A percentile compares a stretch with the other conserved stretches of the same genome.
phyloP scores from a whole-genome alignment of 2,797 vertebrate genomes.

The Cynopterus sphinx region DNA sequence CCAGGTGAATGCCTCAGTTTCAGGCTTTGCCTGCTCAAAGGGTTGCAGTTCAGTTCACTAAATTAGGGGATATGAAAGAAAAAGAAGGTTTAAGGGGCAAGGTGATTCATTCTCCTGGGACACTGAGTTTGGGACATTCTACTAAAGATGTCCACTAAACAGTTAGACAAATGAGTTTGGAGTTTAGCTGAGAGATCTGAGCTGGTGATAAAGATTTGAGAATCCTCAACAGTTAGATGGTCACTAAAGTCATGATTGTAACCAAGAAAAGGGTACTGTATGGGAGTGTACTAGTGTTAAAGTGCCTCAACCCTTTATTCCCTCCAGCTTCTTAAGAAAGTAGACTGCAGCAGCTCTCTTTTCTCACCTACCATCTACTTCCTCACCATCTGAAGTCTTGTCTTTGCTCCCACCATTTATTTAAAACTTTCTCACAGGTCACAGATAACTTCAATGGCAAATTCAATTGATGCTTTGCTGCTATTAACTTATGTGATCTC shows the following conservation, averaged over 20 bases:
- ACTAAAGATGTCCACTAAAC: background rate
- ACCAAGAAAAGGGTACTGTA: background rate
- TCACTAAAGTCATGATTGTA: background rate
- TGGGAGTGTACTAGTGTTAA: background rate
- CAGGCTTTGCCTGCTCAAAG: background rate
- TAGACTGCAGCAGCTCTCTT: background rate
- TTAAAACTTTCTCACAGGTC: background rate
- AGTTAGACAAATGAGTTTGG: background rate
- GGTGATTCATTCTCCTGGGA: background rate
- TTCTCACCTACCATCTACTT: background rate
- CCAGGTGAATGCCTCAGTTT: background rate
- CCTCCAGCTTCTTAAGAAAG: background rate
- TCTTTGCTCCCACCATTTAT: background rate
- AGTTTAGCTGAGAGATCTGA: background rate
- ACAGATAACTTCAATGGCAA: background rate
- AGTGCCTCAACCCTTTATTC: background rate
- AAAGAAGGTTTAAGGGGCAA: background rate
- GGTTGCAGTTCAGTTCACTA: background rate
- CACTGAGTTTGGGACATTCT: background rate
- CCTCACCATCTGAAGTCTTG: background rate
- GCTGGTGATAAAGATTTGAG: background rate
- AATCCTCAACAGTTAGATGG: background rate
- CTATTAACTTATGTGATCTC: background rate
- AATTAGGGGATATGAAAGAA: background rate
- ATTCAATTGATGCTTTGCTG: background rate